Conservation (phyloP, 2,797 vertebrate species). For the Melanotaenia parkinsoni region DNA sequence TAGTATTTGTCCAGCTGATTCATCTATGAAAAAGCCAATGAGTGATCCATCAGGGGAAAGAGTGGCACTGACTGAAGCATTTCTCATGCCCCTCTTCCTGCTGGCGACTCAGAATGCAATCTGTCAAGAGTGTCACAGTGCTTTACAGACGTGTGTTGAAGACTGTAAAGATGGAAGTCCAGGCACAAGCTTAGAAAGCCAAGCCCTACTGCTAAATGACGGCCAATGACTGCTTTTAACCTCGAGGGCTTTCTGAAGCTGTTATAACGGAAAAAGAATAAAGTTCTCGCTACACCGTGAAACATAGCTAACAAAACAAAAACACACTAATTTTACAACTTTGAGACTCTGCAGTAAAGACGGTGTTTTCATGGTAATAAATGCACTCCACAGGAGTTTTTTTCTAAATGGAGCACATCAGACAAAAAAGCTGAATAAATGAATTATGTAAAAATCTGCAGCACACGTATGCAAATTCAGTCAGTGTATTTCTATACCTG, state of each 20-base stretch:
- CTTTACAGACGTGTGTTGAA: conserved; percentile 65
- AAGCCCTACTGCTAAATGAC: conserved; percentile 45
- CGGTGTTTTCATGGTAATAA: conserved; percentile 24
- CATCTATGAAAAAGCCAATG: conserved; percentile 54
- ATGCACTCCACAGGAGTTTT: conserved; percentile 26
- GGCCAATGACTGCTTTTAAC: conserved; percentile 58
- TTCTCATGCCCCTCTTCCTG: conserved; percentile 56
- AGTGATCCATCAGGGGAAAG: conserved; percentile 61
- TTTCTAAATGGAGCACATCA: conserved; percentile 21
- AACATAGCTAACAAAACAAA: conserved; percentile 31
- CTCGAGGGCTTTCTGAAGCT: conserved; percentile 42
- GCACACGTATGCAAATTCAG: conserved; percentile 34
- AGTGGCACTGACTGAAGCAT: conserved; percentile 65
- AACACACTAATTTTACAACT: conserved; percentile 36
- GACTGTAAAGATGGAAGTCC: conserved; percentile 57
- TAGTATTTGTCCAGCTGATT: conserved; percentile 61
- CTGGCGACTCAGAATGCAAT: conserved; percentile 67
- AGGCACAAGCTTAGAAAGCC: conserved; percentile 44
- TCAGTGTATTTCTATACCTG: conserved; percentile 28
- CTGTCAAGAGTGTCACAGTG: conserved; percentile 61
- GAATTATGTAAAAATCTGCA: conserved; percentile 40
- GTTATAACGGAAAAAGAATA: conserved; percentile 43
- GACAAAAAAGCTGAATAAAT: conserved; percentile 26
- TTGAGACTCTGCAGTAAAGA: conserved; percentile 36
- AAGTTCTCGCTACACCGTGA: conserved; percentile 19